These are phyloP conservation scores for Drosophila kepulauana DNA, from an alignment of 1,140 invertebrate species.

Conservation along the genomic window DNA sequence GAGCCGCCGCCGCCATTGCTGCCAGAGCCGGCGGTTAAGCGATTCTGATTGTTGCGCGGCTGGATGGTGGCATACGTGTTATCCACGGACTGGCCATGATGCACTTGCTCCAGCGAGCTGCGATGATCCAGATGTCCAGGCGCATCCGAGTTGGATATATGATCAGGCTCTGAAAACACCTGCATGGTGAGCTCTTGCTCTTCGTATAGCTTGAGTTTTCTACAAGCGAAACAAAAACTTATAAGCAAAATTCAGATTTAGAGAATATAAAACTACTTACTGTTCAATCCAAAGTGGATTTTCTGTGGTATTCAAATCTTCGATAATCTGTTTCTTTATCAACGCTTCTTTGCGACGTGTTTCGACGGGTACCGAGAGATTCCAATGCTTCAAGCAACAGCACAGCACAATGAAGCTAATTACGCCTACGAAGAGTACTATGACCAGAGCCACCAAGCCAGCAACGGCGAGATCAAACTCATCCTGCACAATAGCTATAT, in stretches of 20 bases:
- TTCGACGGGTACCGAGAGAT: conserved; percentile 87
- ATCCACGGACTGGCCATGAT: conserved; percentile 86
- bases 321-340: conserved; percentile 93
- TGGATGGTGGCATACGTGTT: conserved; percentile 96
- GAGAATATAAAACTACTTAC: conserved; percentile 86
- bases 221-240: conserved; percentile 67
- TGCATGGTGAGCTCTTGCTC: conserved; percentile 97
- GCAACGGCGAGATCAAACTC: conserved; percentile 94
- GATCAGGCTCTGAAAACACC: conserved; percentile 91
- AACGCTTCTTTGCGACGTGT: conserved; percentile 89
- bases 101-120: conserved; percentile 85
- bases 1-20: conserved; percentile 69
- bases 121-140: conserved; percentile 78
- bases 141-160: conserved; percentile 80
- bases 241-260: background rate
- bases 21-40: conserved; percentile 51
- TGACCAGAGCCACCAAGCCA: conserved; percentile 93
- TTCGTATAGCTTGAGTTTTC: conserved; percentile 95
- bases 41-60: conserved; percentile 86
- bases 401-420: conserved; percentile 95
- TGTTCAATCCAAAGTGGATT: conserved; percentile 97
- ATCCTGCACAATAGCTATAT: conserved; percentile 87
- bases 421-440: conserved; percentile 94
- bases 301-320: conserved; percentile 94
- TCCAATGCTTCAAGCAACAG: conserved; percentile 94